phyloP scores from a whole-genome alignment of 2,797 vertebrate species.

The Centropyge bicolor region DNA sequence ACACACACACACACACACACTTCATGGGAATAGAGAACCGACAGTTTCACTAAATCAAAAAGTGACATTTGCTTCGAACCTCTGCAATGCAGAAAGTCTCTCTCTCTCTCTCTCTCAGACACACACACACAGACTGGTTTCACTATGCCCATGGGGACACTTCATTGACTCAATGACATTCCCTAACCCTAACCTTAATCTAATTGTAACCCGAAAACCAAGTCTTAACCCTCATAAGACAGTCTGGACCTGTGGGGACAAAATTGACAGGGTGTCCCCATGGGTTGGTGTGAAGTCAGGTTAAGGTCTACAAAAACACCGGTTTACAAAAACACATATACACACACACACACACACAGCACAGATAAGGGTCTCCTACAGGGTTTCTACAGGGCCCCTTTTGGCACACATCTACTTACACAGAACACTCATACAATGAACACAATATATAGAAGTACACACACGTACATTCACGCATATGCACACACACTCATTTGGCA shows the following conservation, averaged over 20 bases:
- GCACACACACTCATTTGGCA: constrained; percentile 70
- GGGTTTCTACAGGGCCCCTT: constrained; percentile 62
- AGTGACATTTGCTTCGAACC: constrained; percentile 67
- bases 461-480: constrained; percentile 35
- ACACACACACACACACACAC: constrained; percentile 26
- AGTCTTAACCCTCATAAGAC: too few relatives aligned
- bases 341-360: constrained; percentile 17
- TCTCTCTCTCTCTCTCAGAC: background rate
- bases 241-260: too few relatives aligned
- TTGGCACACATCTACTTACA: constrained; percentile 71
- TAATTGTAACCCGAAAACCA: too few relatives aligned
- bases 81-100: constrained; percentile 50
- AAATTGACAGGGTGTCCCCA: too few relatives aligned
- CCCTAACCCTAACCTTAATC: too few relatives aligned
- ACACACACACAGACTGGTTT: background rate
- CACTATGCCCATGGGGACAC: too few relatives aligned
- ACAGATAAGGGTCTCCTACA: constrained; percentile 60
- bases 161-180: too few relatives aligned
- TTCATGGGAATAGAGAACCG: constrained; percentile 51
- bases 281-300: too few relatives aligned
- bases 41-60: constrained; percentile 71
- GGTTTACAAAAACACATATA: constrained; percentile 23
- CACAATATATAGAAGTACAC: constrained; percentile 73
- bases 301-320: too few relatives aligned
- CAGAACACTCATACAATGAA: constrained; percentile 70